Percentiles rank a stretch among this genome's conserved stretches.
These are phyloP conservation scores for Centropristis striata DNA, from an alignment of 2,113 vertebrate species.

Conservation along the genomic window DNA sequence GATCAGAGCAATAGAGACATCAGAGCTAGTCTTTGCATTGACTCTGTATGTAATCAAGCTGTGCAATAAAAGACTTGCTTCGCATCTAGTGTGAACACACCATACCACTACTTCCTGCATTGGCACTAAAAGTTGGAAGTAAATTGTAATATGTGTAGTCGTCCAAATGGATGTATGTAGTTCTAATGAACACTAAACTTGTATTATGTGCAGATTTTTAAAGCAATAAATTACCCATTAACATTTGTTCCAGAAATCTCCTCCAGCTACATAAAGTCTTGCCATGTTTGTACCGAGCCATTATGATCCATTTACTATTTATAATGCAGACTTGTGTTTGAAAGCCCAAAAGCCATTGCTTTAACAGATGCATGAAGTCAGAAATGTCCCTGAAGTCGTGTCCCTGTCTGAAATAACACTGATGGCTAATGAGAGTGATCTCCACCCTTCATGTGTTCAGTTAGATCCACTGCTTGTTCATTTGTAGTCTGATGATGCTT, in stretches of 20 bases:
- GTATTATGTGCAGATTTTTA: not conserved
- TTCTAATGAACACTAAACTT: not conserved
- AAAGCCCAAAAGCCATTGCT: not conserved
- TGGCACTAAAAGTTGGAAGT: not conserved
- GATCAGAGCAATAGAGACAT: too few species aligned
- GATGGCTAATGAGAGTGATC: not conserved
- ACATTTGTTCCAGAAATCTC: not conserved
- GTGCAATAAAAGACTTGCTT: too few species aligned
- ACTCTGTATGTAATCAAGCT: too few species aligned
- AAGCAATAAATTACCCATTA: not conserved
- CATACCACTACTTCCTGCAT: not conserved
- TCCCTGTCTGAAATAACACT: not conserved
- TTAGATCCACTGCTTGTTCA: not conserved
- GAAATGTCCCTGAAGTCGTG: not conserved
- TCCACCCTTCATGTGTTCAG: not conserved
- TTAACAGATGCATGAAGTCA: not conserved
- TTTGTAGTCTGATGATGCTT: not conserved
- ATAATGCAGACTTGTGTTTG: not conserved
- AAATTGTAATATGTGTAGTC: not conserved
- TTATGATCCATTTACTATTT: not conserved
- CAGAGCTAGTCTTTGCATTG: too few species aligned
- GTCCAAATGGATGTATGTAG: not conserved
- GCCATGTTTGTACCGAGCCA: not conserved
- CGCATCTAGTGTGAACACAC: too few species aligned
- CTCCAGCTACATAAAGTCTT: not conserved